These are phyloP conservation scores for Alligator mississippiensis DNA, from an alignment of 2,113 vertebrate genomes.

Conservation along the genomic window DNA sequence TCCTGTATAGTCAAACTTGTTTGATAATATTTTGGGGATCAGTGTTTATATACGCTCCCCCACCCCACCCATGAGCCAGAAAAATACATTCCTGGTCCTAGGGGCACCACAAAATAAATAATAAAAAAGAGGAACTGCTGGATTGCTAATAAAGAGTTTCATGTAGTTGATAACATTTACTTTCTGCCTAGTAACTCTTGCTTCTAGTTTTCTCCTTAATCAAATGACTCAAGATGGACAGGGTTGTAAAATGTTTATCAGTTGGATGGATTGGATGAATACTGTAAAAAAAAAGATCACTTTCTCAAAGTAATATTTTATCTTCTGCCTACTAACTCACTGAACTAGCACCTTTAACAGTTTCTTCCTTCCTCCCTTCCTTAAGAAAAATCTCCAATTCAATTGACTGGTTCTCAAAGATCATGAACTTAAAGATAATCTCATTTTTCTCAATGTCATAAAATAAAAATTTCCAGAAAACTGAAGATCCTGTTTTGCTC, in stretches of 20 bases:
- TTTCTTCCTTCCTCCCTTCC: background rate
- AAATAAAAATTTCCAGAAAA: too few species aligned
- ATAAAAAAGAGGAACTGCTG: conserved; percentile 25
- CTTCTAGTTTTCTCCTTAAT: conserved; percentile 47
- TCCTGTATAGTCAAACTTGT: background rate
- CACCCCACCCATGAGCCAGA: background rate
- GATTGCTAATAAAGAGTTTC: conserved; percentile 38
- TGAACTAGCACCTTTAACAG: background rate
- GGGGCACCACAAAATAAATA: background rate
- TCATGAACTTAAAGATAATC: background rate
- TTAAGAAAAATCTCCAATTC: background rate
- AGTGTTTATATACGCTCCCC: background rate
- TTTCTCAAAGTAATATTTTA: background rate
- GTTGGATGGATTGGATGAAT: conserved; percentile 21
- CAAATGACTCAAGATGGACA: conserved; percentile 12
- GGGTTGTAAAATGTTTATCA: conserved; percentile 31
- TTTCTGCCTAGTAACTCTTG: conserved; percentile 58
- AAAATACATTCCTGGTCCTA: background rate
- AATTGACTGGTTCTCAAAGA: background rate
- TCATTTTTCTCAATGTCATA: background rate
- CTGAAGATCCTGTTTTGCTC: too few species aligned
- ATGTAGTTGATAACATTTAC: conserved; percentile 48
- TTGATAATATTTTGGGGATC: background rate
- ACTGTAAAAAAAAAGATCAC: background rate
- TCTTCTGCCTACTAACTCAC: background rate